Evolutionary conservation across 2,888 invertebrate genomes (phyloP).

Genomic region (Epinotia demarniana): DNA sequence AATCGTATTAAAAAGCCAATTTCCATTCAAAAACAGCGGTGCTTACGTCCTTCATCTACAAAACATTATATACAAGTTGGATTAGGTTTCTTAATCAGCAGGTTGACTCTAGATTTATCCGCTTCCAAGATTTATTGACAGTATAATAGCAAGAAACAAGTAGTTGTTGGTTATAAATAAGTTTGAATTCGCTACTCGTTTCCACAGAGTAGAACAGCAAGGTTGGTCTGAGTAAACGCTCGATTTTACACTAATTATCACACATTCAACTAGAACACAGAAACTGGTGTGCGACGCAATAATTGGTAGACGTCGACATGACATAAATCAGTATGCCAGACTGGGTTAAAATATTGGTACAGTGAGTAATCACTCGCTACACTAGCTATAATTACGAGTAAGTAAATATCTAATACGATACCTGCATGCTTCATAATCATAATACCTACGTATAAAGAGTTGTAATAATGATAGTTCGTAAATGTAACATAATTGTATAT

Average conservation of each 20-base stretch:
- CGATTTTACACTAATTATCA: background rate
- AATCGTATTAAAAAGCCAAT: background rate
- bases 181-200: conserved; percentile 37
- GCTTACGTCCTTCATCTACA: background rate
- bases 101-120: conserved; percentile 43
- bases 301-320: background rate
- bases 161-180: conserved; percentile 44
- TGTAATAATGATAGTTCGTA: too few species aligned
- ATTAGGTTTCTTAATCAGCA: conserved; percentile 37
- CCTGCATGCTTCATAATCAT: too few species aligned
- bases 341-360: background rate
- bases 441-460: too few species aligned
- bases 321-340: background rate
- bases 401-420: too few species aligned
- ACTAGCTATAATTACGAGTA: background rate
- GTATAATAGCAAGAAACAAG: conserved; percentile 43
- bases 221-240: background rate
- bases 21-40: background rate
- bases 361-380: background rate
- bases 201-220: conserved; percentile 23
- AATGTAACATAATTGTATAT: too few species aligned
- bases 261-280: background rate
- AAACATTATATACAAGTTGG: background rate
- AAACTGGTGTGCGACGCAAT: background rate
- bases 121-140: conserved; percentile 36